A percentile compares a stretch with the other conserved stretches of the same genome.
phyloP scores from a whole-genome alignment of 2,113 vertebrate genomes.

The Okapia johnstoni region DNA sequence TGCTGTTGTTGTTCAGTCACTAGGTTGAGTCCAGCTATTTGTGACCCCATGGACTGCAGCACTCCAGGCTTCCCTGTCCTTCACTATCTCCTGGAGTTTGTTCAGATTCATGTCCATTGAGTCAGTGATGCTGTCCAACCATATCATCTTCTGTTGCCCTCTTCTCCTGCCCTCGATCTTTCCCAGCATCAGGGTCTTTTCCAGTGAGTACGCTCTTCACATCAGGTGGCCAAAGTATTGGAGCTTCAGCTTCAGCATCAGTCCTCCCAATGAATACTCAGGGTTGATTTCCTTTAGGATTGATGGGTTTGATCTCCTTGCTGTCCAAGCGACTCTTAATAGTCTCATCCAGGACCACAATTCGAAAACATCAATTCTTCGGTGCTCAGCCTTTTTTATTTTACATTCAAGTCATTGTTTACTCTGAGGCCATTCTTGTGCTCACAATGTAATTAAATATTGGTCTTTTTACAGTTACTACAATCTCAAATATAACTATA shows the following conservation, averaged over 20 bases:
- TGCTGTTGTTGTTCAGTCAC: not conserved
- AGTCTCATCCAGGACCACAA: not conserved
- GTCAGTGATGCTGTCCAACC: not conserved
- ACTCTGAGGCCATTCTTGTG: not conserved
- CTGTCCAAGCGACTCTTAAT: not conserved
- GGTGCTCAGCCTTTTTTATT: not conserved
- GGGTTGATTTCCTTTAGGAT: not conserved
- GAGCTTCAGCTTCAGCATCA: not conserved
- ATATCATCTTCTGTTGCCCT: not conserved
- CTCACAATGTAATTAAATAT: not conserved
- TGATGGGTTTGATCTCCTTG: not conserved
- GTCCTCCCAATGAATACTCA: not conserved
- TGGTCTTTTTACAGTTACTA: not conserved
- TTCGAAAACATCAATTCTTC: fast-evolving
- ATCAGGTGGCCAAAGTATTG: not conserved
- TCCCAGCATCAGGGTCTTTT: not conserved
- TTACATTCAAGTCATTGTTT: not conserved
- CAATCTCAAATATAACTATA: not conserved
- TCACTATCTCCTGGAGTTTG: not conserved
- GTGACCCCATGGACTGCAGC: not conserved
- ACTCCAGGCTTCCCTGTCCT: not conserved
- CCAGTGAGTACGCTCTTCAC: not conserved
- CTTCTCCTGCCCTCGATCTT: not conserved
- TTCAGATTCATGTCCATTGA: not conserved
- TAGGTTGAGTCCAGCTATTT: not conserved